These are phyloP conservation scores for Vandiemenella viatica DNA, from an alignment of 2,888 invertebrate species.

Conservation along the genomic window DNA sequence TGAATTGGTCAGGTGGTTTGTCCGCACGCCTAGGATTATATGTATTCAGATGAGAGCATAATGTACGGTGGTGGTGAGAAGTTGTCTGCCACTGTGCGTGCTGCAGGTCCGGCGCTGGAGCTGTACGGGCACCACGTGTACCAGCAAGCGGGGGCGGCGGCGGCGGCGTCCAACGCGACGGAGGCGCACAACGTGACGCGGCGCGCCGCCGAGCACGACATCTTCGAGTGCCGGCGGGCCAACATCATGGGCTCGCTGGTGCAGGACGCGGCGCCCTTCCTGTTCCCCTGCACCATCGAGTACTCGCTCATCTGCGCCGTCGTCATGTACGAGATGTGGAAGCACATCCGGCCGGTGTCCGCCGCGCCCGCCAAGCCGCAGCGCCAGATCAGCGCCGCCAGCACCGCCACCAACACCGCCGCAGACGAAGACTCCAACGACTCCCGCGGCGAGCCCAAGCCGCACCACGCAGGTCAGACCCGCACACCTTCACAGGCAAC, in stretches of 20 bases:
- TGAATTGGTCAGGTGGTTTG: too few relatives aligned
- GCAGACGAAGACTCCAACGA: not conserved
- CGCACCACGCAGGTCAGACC: too few relatives aligned
- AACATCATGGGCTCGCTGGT: constrained; percentile 57
- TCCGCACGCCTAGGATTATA: too few relatives aligned
- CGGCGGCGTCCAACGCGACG: constrained; percentile 2
- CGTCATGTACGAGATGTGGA: constrained; percentile 14
- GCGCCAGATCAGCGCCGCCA: too few relatives aligned
- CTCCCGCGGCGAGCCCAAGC: not conserved
- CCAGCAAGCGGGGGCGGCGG: too few relatives aligned
- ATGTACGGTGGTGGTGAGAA: too few relatives aligned
- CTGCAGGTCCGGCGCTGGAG: too few relatives aligned
- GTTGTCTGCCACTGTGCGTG: too few relatives aligned
- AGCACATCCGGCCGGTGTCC: constrained; percentile 4
- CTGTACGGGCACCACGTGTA: too few relatives aligned
- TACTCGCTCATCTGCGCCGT: constrained; percentile 27
- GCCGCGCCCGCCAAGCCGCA: not conserved
- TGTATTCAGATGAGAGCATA: too few relatives aligned
- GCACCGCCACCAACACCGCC: not conserved
- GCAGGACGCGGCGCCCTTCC: constrained; percentile 41
- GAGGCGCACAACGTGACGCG: not conserved
- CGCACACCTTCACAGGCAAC: too few relatives aligned
- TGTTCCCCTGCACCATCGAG: constrained; percentile 41
- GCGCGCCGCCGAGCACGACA: constrained; percentile 6
- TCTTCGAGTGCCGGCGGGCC: constrained; percentile 38